A percentile compares a stretch with the other conserved stretches of the same genome.
Conservation (phyloP, 2,888 invertebrate genomes). For the Keiferia lycopersicella region DNA sequence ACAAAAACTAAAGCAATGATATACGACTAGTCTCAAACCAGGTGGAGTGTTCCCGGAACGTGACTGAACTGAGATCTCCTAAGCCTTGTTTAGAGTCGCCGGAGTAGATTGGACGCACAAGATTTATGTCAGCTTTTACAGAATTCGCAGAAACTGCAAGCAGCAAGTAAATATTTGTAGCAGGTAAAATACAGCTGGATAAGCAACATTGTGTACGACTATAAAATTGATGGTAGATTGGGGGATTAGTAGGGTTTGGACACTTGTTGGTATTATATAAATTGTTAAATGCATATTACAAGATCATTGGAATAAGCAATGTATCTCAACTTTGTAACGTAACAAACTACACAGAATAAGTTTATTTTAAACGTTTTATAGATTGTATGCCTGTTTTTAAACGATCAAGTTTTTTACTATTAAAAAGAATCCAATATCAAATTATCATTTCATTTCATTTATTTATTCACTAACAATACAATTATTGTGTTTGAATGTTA, state of each 20-base stretch:
- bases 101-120: constrained; percentile 28
- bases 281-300: background rate
- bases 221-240: background rate
- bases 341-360: background rate
- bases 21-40: constrained; percentile 7
- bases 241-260: background rate
- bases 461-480: no score
- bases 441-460: no score
- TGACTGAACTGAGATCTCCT: constrained; percentile 31
- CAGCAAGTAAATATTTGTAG: constrained; percentile 9
- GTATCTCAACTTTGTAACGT: background rate
- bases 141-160: constrained; percentile 9
- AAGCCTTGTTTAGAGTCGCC: constrained; percentile 49
- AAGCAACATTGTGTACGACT: background rate
- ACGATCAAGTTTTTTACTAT: no score
- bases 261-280: background rate
- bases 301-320: background rate
- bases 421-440: background rate
- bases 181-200: background rate
- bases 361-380: no score
- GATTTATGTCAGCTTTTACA: constrained; percentile 22
- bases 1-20: constrained; percentile 6
- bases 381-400: no score
- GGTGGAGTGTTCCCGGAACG: constrained; percentile 14
- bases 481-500: no score